phyloP scores from a whole-genome alignment of 2,797 vertebrate genomes.

The Pipistrellus pygmaeus region DNA sequence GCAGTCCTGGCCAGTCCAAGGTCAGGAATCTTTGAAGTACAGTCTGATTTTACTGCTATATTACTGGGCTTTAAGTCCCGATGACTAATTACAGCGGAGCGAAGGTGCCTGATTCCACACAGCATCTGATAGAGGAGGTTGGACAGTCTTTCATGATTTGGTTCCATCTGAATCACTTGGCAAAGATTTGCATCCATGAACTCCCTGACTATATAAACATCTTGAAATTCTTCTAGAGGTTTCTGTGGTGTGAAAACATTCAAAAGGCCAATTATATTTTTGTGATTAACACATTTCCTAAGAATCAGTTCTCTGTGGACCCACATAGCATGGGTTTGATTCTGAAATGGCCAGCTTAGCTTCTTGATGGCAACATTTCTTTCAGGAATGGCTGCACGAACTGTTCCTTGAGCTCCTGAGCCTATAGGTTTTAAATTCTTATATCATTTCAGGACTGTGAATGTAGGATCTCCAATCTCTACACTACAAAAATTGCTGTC shows the following conservation, averaged over 20 bases:
- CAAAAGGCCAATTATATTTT: conserved; percentile 97
- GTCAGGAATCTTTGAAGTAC: conserved; percentile 99
- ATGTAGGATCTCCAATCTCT: conserved; percentile 98
- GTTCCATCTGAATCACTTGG: conserved; percentile 99
- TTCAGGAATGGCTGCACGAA: conserved; percentile 97
- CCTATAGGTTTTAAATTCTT: conserved; percentile 98
- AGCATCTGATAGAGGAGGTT: conserved; percentile 99
- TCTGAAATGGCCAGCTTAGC: conserved; percentile 98
- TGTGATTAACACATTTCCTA: conserved; percentile 99
- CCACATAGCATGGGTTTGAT: conserved; percentile 98
- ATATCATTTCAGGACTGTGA: conserved; percentile 97
- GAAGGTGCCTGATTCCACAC: conserved; percentile 99
- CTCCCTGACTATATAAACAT: conserved; percentile 99
- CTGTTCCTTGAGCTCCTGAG: conserved; percentile 98
- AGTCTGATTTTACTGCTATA: conserved; percentile 99
- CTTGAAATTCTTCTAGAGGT: conserved; percentile 98
- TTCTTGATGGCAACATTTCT: conserved; percentile 99
- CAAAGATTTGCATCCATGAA: conserved; percentile 99
- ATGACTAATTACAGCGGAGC: conserved; percentile 98
- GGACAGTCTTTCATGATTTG: conserved; percentile 98
- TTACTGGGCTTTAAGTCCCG: conserved; percentile 99
- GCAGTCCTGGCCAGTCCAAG: conserved; percentile 98
- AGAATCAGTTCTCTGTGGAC: conserved; percentile 98
- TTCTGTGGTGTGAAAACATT: conserved; percentile 99
- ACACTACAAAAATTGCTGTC: conserved; percentile 98